A percentile compares a stretch with the other conserved stretches of the same genome.
phyloP scores from a whole-genome alignment of 2,888 invertebrate genomes.

The Latrodectus hesperus region DNA sequence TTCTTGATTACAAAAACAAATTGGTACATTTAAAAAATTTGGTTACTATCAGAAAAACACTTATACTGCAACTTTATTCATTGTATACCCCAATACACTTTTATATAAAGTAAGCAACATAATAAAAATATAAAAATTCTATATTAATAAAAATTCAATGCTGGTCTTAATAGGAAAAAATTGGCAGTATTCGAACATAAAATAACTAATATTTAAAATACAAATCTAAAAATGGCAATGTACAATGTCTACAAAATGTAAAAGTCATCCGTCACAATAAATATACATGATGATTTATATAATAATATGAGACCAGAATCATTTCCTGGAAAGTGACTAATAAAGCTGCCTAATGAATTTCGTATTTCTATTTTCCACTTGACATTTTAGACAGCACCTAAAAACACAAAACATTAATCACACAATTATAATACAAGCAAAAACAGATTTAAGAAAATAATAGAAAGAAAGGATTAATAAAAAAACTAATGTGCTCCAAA shows the following conservation, averaged over 20 bases:
- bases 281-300: constrained; percentile 19
- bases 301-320: background rate
- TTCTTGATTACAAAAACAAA: constrained; percentile 7
- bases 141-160: constrained; percentile 35
- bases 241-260: constrained; percentile 62
- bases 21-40: constrained; percentile 19
- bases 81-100: constrained; percentile 24
- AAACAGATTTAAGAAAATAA: background rate
- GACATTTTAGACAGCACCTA: constrained; percentile 62
- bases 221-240: constrained; percentile 57
- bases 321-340: background rate
- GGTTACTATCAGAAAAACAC: constrained; percentile 6
- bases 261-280: constrained; percentile 30
- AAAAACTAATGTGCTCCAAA: too few species aligned
- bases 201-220: constrained; percentile 52
- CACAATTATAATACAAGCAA: background rate
- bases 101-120: constrained; percentile 42
- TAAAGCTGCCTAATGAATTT: background rate
- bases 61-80: constrained; percentile 8
- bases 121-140: constrained; percentile 41
- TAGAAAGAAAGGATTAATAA: background rate
- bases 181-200: constrained; percentile 46
- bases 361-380: constrained; percentile 26
- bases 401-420: background rate
- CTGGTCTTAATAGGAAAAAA: constrained; percentile 32